These are phyloP conservation scores for Forbesichthys papilliferus DNA, from an alignment of 2,113 vertebrate species.

Conservation along the genomic window DNA sequence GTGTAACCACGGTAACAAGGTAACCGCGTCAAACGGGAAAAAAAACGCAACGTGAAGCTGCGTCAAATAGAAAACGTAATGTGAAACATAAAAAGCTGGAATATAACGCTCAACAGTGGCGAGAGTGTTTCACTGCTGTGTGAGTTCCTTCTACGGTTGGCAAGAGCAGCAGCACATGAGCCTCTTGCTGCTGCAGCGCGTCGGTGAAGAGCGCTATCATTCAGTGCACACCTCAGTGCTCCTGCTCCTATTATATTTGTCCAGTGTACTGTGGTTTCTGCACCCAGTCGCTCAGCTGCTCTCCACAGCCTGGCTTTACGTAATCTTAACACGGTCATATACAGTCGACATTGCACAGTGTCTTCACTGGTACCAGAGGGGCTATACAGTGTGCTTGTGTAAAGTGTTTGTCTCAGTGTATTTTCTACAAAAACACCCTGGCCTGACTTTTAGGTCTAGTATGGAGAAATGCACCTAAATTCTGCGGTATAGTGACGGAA, in stretches of 20 bases:
- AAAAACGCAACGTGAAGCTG: too few species aligned
- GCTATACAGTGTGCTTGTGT: slow-evolving; percentile 57
- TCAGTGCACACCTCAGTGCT: slow-evolving; percentile 62
- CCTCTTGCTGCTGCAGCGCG: too few species aligned
- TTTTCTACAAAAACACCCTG: slow-evolving; percentile 28
- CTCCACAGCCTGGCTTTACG: slow-evolving; percentile 57
- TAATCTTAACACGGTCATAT: slow-evolving; percentile 73
- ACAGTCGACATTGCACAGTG: slow-evolving; percentile 71
- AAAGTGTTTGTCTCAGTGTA: slow-evolving; percentile 57
- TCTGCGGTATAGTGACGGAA: slow-evolving; percentile 21
- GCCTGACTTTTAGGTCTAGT: slow-evolving; percentile 47
- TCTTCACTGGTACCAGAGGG: slow-evolving; percentile 48
- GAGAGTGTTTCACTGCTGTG: slow-evolving; percentile 9
- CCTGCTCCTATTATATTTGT: slow-evolving; percentile 78
- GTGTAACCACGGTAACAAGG: too few species aligned
- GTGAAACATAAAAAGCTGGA: too few species aligned
- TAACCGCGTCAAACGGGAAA: too few species aligned
- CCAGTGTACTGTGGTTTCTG: slow-evolving; percentile 76
- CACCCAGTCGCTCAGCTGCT: slow-evolving; percentile 62
- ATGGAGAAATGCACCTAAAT: slow-evolving; percentile 30
- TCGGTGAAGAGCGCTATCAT: slow-evolving; percentile 50
- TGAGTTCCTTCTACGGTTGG: slow-evolving; percentile 20
- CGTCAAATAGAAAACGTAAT: too few species aligned
- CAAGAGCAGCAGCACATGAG: slow-evolving; percentile 22
- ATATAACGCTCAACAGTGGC: slow-evolving; percentile 7